These are phyloP conservation scores for Eupristina koningsbergeri DNA, from an alignment of 1,140 invertebrate species.

Conservation along the genomic window DNA sequence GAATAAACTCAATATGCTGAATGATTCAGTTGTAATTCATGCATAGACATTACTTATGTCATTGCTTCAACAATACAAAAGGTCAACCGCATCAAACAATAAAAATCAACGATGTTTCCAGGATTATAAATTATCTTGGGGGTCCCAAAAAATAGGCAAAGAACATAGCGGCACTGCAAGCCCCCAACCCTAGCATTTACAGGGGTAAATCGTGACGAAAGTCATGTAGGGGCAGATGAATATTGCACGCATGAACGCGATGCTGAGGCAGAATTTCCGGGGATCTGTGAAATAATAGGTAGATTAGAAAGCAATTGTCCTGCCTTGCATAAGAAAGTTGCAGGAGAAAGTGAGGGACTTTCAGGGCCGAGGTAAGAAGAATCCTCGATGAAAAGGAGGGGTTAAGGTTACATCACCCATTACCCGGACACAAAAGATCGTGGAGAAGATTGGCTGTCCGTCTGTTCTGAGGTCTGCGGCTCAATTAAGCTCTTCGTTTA, in stretches of 20 bases:
- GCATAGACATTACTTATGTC: background rate
- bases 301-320: slow-evolving; percentile 53
- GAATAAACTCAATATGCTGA: background rate
- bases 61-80: background rate
- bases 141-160: background rate
- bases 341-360: background rate
- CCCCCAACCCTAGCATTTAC: background rate
- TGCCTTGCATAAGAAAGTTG: background rate
- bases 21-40: background rate
- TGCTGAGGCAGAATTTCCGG: too few species aligned
- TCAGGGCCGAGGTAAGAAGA: slow-evolving; percentile 29
- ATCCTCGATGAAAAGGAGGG: slow-evolving; percentile 7
- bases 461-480: slow-evolving; percentile 69
- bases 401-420: slow-evolving; percentile 50
- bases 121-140: background rate
- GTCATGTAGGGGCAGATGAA: too few species aligned
- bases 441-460: slow-evolving; percentile 70
- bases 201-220: slow-evolving; percentile 14
- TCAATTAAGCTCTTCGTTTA: slow-evolving; percentile 68
- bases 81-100: background rate
- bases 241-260: too few species aligned
- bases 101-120: background rate
- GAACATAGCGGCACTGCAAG: background rate
- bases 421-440: slow-evolving; percentile 48
- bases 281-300: too few species aligned